These are phyloP conservation scores for Campoplex nolae DNA, from an alignment of 2,888 invertebrate genomes.

Conservation along the genomic window DNA sequence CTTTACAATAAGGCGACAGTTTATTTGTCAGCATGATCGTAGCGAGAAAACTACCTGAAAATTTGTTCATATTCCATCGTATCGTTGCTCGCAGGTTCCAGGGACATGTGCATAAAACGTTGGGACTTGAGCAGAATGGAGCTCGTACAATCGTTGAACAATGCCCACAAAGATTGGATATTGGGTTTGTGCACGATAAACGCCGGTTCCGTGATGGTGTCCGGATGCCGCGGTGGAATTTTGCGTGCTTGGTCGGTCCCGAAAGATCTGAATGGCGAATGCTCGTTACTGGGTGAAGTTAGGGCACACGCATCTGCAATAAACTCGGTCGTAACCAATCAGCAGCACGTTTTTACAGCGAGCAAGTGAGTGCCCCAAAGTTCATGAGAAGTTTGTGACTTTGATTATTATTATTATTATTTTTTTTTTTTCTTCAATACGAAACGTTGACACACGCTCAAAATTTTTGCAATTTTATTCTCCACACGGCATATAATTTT, in stretches of 20 bases:
- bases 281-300: constrained; percentile 88
- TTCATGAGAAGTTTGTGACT: background rate
- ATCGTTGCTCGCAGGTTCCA: constrained; percentile 85
- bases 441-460: constrained; percentile 30
- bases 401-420: background rate
- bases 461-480: constrained; percentile 31
- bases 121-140: constrained; percentile 90
- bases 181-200: constrained; percentile 89
- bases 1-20: too few species aligned
- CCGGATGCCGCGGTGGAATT: constrained; percentile 91
- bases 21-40: too few species aligned
- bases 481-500: constrained; percentile 3
- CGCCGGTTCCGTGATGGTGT: constrained; percentile 87
- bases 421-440: background rate
- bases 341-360: constrained; percentile 91
- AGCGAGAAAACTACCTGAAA: too few species aligned
- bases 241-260: constrained; percentile 90
- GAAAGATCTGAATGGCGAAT: constrained; percentile 87
- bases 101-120: constrained; percentile 94
- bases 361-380: constrained; percentile 89
- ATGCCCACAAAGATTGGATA: constrained; percentile 95
- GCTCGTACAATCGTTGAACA: constrained; percentile 89
- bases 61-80: background rate
- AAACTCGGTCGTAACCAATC: constrained; percentile 89
- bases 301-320: constrained; percentile 89